Base-by-base conservation (phyloP, 2,113 vertebrate species). In the Mormyrus lacerda region DNA sequence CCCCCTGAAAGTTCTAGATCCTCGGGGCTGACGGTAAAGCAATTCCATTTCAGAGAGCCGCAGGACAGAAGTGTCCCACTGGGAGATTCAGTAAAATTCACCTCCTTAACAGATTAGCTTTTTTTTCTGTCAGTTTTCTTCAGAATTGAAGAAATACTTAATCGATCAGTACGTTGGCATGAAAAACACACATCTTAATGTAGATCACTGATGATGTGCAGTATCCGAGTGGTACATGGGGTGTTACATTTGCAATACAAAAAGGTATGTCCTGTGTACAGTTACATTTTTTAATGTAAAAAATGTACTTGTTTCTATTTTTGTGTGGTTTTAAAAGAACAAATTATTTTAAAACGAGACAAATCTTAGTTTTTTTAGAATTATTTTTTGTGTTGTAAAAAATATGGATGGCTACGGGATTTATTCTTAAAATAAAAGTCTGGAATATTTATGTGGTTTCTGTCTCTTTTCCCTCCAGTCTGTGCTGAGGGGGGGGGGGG, bases 251-350 rank as follows among this genome's bases (percentile, higher is more conserved):
- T 94, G 95, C 92, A 96, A 95, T 95, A 89, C 39, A 95, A 95
- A 76, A 94, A 91, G 91, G 89, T 95, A 91, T 95, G 94, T 95
- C 95, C 94, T 95, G 94, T 96, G 95, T 96, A 96, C 95, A 96
- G 96, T 95, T 95, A 94, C 93, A 93, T 92, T 92, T 91, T 88
- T 92, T 94, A 76, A 91, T 94, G 92, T 93, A 91, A 91, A 93
- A 85, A 92, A 95, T 95, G 88, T 94, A 92, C 85, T 94, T 95
- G 91, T 95, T 94, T 95, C 90, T 94, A 93, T 93, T 94, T 95
- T 95, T 95, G 92, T 95, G 93, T 95, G 94, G 93, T 94, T 95
- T 95, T 90, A 94, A 94, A 94, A 95, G 94, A 96, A 94, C 94
- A 95, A 94, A 94, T 93, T 93, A 92, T 95, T 95, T 95, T 93